Base-by-base conservation (phyloP, 2,888 invertebrate species). In the Seira musarum region DNA sequence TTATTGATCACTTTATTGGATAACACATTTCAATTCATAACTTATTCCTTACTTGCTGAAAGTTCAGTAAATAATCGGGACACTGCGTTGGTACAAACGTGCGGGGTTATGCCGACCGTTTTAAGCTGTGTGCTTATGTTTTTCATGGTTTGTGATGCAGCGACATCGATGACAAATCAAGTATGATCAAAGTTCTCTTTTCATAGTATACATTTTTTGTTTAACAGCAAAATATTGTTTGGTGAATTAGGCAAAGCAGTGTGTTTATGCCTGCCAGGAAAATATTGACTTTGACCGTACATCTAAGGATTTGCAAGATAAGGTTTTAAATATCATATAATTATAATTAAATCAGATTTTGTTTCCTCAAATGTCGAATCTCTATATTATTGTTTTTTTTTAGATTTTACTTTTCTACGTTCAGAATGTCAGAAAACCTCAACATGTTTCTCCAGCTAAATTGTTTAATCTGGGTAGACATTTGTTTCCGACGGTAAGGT, bases 71-170 rank as follows among this genome's bases (percentile, higher is more conserved):
- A n/a, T n/a, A n/a, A n/a, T n/a, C n/a, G n/a, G n/a, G n/a, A n/a
- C n/a, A n/a, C n/a, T n/a, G n/a, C n/a, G n/a, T n/a, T n/a, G n/a
- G n/a, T n/a, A n/a, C n/a, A n/a, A n/a, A n/a, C n/a, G n/a, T n/a
- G n/a, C n/a, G n/a, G n/a, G n/a, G n/a, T n/a, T n/a, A n/a, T n/a
- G n/a, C n/a, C n/a, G n/a, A n/a, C n/a, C n/a, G n/a, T n/a, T n/a
- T n/a, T n/a, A n/a, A n/a, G n/a, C n/a, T 24, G 22, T 21, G 6
- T 46, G 15, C n/a, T 72, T 5, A 64, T 40, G 24, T 72, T 72
- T 21, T 72, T 63, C n/a, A n/a, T 72, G 64, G 40, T 72, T 40
- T 72, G 71, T 46, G 71, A 72, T 49, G 63, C 63, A 19, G 63
- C 63, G 1, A 64, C 71, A 15, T 40, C 71, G 5, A 63, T 72